Conservation (phyloP, 2,888 invertebrate genomes). For the Herminia tarsipennalis region DNA sequence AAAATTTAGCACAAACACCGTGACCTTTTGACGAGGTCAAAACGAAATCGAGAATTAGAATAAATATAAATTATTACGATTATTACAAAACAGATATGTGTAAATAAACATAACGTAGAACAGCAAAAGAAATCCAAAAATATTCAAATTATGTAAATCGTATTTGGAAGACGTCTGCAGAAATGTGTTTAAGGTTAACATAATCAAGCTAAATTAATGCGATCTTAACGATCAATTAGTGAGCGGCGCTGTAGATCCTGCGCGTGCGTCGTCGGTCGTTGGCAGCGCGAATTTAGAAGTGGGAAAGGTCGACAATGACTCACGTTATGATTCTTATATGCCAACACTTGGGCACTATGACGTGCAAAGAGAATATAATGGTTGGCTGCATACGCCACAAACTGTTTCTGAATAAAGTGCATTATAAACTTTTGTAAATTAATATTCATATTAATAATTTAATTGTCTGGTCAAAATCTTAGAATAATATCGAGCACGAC, state of each 20-base stretch:
- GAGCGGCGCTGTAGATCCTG: slow-evolving; percentile 39
- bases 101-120: neutral
- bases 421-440: neutral
- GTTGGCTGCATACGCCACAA: slow-evolving; percentile 1
- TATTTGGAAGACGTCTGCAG: slow-evolving; percentile 13
- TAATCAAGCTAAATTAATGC: slow-evolving; percentile 43
- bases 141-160: neutral
- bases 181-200: slow-evolving; percentile 26
- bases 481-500: no score
- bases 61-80: slow-evolving; percentile 1
- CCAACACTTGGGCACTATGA: slow-evolving; percentile 33
- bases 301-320: slow-evolving; percentile 75
- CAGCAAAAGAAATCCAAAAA: neutral
- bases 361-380: slow-evolving; percentile 13
- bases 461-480: no score
- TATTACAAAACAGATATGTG: neutral
- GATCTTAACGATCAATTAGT: slow-evolving; percentile 63
- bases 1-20: slow-evolving; percentile 61
- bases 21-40: slow-evolving; percentile 56
- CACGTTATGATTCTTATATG: slow-evolving; percentile 57
- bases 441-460: no score
- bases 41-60: slow-evolving; percentile 39
- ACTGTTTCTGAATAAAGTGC: neutral
- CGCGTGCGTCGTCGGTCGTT: slow-evolving; percentile 62
- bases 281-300: slow-evolving; percentile 76